phyloP scores from a whole-genome alignment of 2,888 invertebrate species.

The Agrochola lychnidis region DNA sequence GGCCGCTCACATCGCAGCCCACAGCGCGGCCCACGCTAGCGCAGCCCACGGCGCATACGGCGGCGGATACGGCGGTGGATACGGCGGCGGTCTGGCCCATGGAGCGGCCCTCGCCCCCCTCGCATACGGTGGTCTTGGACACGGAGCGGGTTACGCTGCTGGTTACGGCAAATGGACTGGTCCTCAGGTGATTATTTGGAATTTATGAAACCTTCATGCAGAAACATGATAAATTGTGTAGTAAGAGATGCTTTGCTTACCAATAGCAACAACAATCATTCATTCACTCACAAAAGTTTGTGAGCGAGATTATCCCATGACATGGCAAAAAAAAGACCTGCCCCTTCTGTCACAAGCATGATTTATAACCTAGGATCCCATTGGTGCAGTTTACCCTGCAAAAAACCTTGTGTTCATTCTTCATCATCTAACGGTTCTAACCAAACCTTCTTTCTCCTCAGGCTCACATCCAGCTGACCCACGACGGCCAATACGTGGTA shows the following conservation, averaged over 20 bases:
- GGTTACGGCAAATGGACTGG: constrained; percentile 88
- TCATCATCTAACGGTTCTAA: background rate
- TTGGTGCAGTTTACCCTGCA: background rate
- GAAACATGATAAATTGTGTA: background rate
- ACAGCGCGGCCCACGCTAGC: constrained; percentile 81
- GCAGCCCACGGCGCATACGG: constrained; percentile 72
- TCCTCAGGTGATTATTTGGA: constrained; percentile 74
- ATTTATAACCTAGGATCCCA: background rate
- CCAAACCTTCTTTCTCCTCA: constrained; percentile 49
- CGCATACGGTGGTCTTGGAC: constrained; percentile 71
- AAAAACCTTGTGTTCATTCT: background rate
- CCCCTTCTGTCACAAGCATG: background rate
- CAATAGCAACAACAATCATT: background rate
- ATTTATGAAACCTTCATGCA: background rate
- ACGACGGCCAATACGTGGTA: constrained; percentile 88
- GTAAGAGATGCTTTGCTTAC: background rate
- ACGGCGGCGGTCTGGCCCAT: constrained; percentile 71
- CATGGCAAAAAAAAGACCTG: background rate
- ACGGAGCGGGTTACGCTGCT: constrained; percentile 78
- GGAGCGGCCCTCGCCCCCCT: constrained; percentile 74
- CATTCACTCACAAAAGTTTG: background rate
- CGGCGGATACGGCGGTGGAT: constrained; percentile 71
- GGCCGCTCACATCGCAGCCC: constrained; percentile 89
- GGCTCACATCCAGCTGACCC: constrained; percentile 88
- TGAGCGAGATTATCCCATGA: background rate